Conservation (phyloP, 2,113 vertebrate genomes). For the Phaetusa simplex region DNA sequence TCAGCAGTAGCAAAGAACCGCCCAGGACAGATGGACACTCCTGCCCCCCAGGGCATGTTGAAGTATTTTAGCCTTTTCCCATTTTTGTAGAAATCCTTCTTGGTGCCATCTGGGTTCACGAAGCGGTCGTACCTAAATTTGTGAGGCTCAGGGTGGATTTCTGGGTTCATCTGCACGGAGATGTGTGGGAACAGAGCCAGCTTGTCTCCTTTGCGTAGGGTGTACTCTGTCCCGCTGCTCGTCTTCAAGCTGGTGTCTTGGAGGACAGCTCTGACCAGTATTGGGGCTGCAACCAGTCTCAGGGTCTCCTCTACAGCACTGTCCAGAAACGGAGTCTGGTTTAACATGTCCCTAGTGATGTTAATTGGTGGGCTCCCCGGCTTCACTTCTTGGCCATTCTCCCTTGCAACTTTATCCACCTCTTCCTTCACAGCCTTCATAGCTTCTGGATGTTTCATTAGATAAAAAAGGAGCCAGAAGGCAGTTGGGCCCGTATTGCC, state of each 20-base stretch:
- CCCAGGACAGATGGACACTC: slow-evolving; percentile 86
- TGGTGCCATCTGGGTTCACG: slow-evolving; percentile 78
- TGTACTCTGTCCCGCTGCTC: slow-evolving; percentile 70
- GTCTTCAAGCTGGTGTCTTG: slow-evolving; percentile 75
- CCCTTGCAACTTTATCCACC: slow-evolving; percentile 68
- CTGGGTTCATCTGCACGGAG: slow-evolving; percentile 84
- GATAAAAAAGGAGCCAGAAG: slow-evolving; percentile 89
- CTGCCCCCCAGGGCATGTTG: slow-evolving; percentile 92
- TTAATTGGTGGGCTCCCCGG: slow-evolving; percentile 11
- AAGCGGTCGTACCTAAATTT: slow-evolving; percentile 86
- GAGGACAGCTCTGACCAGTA: slow-evolving; percentile 79
- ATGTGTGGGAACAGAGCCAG: slow-evolving; percentile 84
- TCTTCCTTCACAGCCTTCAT: slow-evolving; percentile 84
- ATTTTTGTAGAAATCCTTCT: slow-evolving; percentile 86
- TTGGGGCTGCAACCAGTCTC: slow-evolving; percentile 75
- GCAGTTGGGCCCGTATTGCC: slow-evolving; percentile 86
- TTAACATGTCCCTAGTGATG: slow-evolving; percentile 67
- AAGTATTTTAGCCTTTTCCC: slow-evolving; percentile 86
- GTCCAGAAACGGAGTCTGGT: slow-evolving; percentile 81
- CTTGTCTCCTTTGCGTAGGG: slow-evolving; percentile 81
- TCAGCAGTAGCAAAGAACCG: slow-evolving; percentile 88
- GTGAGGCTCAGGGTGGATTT: slow-evolving; percentile 84
- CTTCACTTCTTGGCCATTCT: slow-evolving; percentile 69
- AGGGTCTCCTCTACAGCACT: slow-evolving; percentile 90
- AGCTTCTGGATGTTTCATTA: slow-evolving; percentile 87